phyloP scores from a whole-genome alignment of 1,140 invertebrate genomes.

The Druon quercuslanigerum region DNA sequence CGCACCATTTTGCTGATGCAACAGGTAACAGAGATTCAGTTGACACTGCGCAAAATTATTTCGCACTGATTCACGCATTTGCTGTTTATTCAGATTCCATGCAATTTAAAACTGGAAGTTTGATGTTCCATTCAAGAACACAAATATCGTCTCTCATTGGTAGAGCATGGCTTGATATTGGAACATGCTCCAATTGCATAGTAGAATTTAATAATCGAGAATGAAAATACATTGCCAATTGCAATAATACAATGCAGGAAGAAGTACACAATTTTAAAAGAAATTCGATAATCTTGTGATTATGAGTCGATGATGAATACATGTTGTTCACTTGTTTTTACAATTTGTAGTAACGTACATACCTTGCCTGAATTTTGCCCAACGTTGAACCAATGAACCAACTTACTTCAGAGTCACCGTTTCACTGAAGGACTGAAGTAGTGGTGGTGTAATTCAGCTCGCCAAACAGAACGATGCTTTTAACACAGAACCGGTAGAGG shows the following conservation, averaged over 20 bases:
- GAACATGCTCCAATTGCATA: not conserved
- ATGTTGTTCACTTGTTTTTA: not conserved
- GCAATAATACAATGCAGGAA: too few relatives aligned
- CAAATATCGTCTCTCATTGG: too few relatives aligned
- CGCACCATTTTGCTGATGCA: slow-evolving; percentile 6
- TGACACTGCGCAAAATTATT: not conserved
- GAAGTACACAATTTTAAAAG: too few relatives aligned
- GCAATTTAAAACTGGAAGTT: too few relatives aligned
- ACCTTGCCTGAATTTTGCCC: slow-evolving; percentile 45
- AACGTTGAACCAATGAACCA: slow-evolving; percentile 56
- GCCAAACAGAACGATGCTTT: slow-evolving; percentile 43
- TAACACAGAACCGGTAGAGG: slow-evolving; percentile 14
- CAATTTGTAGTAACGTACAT: slow-evolving; percentile 34
- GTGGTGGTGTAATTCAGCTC: slow-evolving; percentile 56
- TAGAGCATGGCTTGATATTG: not conserved
- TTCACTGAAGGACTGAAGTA: slow-evolving; percentile 60
- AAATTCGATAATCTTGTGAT: too few relatives aligned
- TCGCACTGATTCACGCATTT: not conserved
- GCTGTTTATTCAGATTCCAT: too few relatives aligned
- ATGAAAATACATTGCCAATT: not conserved
- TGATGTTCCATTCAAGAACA: too few relatives aligned
- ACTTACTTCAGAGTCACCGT: slow-evolving; percentile 58
- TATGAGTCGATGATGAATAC: not conserved
- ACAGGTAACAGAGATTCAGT: not conserved
- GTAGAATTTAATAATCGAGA: not conserved